Evolutionary conservation across 1,140 invertebrate species (phyloP).

Genomic region (Watersipora subatra): DNA sequence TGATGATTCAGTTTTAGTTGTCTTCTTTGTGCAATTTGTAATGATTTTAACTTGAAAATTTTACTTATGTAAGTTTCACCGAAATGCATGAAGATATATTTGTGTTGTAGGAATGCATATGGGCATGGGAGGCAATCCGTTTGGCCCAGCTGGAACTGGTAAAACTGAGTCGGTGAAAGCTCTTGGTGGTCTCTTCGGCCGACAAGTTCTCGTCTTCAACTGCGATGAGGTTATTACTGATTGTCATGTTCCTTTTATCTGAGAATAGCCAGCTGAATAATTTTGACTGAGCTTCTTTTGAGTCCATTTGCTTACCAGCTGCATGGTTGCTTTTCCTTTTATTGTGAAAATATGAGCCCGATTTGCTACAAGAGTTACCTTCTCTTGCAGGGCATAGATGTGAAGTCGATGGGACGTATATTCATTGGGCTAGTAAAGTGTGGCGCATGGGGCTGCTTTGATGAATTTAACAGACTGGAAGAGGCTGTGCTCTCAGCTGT

Average conservation of each 20-base stretch:
- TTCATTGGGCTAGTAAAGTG: constrained; percentile 79
- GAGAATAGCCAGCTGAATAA: too few species aligned
- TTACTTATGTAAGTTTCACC: not conserved
- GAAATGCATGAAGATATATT: constrained; percentile 6
- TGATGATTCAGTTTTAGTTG: too few species aligned
- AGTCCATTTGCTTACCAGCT: too few species aligned
- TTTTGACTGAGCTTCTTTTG: too few species aligned
- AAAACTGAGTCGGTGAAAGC: constrained; percentile 97
- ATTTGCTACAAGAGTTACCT: too few species aligned
- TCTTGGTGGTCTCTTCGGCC: constrained; percentile 69
- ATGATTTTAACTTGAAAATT: too few species aligned
- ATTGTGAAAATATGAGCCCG: too few species aligned
- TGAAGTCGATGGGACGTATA: constrained; percentile 79
- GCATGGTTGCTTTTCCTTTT: too few species aligned
- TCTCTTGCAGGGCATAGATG: constrained; percentile 92
- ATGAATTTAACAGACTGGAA: constrained; percentile 91
- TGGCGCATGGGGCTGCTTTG: too few species aligned
- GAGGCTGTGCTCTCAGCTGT: constrained; percentile 81
- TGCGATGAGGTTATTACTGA: constrained; percentile 92
- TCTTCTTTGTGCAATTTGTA: too few species aligned
- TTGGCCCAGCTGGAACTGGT: constrained; percentile 93
- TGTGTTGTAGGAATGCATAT: constrained; percentile 71
- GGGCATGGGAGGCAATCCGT: constrained; percentile 93
- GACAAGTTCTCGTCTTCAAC: constrained; percentile 90
- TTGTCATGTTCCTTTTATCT: not conserved